A percentile compares a stretch with the other conserved stretches of the same genome.
phyloP scores from a whole-genome alignment of 1,140 invertebrate species.

The Mylabris phalerata region DNA sequence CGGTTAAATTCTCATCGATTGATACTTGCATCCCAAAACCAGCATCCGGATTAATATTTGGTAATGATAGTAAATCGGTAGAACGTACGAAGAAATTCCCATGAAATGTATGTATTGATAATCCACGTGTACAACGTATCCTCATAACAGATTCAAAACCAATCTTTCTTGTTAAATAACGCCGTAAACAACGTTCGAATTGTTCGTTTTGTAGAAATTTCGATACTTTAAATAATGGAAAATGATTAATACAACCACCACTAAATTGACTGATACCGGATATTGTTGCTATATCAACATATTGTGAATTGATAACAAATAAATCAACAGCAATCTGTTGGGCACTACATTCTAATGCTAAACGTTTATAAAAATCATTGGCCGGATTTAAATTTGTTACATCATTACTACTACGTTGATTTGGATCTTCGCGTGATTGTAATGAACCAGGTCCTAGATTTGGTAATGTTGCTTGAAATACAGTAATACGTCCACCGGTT shows the following conservation, averaged over 20 bases:
- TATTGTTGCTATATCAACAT: conserved; percentile 89
- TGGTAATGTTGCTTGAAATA: conserved; percentile 88
- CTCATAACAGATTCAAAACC: conserved; percentile 99
- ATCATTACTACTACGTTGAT: conserved; percentile 66
- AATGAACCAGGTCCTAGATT: conserved; percentile 85
- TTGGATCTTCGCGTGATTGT: conserved; percentile 79
- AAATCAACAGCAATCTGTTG: conserved; percentile 95
- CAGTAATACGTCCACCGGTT: conserved; percentile 91
- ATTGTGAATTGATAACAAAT: conserved; percentile 89
- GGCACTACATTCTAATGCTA: conserved; percentile 92
- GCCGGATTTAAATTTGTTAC: conserved; percentile 82
- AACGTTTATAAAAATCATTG: conserved; percentile 97
- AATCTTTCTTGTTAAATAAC: conserved; percentile 94
- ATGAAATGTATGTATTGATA: conserved; percentile 96
- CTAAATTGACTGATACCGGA: conserved; percentile 92
- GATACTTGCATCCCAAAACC: conserved; percentile 97
- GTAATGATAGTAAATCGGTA: conserved; percentile 90
- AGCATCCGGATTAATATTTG: conserved; percentile 97
- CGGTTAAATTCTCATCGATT: conserved; percentile 85
- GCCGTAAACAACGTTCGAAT: conserved; percentile 69
- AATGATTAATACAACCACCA: conserved; percentile 88
- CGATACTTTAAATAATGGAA: conserved; percentile 78
- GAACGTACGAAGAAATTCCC: conserved; percentile 99
- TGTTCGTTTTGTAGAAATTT: conserved; percentile 64
- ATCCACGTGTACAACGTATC: conserved; percentile 85